Conservation (phyloP, 2,113 vertebrate species). For the Protomyctophum bolini region DNA sequence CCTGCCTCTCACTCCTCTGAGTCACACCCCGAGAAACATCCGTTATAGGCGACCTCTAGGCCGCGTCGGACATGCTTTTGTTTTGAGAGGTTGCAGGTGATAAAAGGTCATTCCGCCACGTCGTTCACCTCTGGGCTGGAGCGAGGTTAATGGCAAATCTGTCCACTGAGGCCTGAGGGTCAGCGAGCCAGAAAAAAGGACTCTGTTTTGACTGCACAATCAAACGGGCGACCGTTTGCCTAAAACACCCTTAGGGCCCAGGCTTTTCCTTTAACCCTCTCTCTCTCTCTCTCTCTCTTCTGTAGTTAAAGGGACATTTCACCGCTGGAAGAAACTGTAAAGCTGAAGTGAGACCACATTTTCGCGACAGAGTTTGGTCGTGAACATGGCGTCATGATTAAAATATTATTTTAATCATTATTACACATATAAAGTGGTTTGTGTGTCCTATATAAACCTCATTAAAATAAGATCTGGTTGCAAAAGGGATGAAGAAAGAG, state of each 20-base stretch:
- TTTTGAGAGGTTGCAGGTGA: slow-evolving; percentile 55
- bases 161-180: slow-evolving; percentile 43
- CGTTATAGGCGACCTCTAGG: slow-evolving; percentile 31
- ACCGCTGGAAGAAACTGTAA: too few species aligned
- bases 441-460: too few species aligned
- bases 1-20: slow-evolving; percentile 57
- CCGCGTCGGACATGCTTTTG: slow-evolving; percentile 54
- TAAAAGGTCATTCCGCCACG: slow-evolving; percentile 48
- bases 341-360: too few species aligned
- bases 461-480: too few species aligned
- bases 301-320: slow-evolving; percentile 35
- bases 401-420: too few species aligned
- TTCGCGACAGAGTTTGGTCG: too few species aligned
- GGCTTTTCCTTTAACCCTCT: slow-evolving; percentile 8
- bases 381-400: too few species aligned
- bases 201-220: slow-evolving; percentile 46
- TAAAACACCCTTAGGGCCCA: slow-evolving; percentile 44
- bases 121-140: slow-evolving; percentile 45
- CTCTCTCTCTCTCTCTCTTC: background rate
- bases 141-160: slow-evolving; percentile 64
- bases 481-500: too few species aligned
- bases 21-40: slow-evolving; percentile 43
- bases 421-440: too few species aligned
- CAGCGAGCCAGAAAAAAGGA: slow-evolving; percentile 37
- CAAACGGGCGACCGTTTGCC: slow-evolving; percentile 34